Percentiles rank a stretch among this genome's conserved stretches.
Conservation (phyloP, 2,888 invertebrate genomes). For the Syrphus vitripennis region DNA sequence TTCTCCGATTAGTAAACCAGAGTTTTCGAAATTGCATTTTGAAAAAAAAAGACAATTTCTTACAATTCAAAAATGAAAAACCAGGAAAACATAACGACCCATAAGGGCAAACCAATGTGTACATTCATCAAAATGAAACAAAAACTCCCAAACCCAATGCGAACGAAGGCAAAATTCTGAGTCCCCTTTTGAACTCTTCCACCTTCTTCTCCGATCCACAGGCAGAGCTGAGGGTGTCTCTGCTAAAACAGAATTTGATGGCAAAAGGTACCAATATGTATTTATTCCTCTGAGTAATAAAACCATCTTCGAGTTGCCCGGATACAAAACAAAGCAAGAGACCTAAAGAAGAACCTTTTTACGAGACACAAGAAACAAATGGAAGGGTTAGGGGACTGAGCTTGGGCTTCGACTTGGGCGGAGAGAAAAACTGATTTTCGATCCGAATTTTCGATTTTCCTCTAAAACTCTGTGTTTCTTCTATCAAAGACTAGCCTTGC, state of each 20-base stretch:
- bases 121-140: slow-evolving; percentile 21
- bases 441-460: slow-evolving; percentile 47
- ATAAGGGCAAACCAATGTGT: slow-evolving; percentile 21
- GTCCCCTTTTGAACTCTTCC: slow-evolving; percentile 37
- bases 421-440: slow-evolving; percentile 56
- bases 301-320: slow-evolving; percentile 43
- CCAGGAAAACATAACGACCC: slow-evolving; percentile 36
- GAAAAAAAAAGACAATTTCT: neutral
- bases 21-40: neutral
- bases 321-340: slow-evolving; percentile 33
- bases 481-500: neutral
- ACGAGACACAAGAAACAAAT: slow-evolving; percentile 25
- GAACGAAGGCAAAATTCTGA: slow-evolving; percentile 33
- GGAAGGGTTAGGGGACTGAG: neutral
- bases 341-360: slow-evolving; percentile 13
- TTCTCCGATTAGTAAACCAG: neutral
- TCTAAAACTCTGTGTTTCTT: neutral
- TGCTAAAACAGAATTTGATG: slow-evolving; percentile 7
- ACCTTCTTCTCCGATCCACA: neutral
- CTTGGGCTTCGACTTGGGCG: neutral
- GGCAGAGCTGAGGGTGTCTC: neutral
- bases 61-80: slow-evolving; percentile 25
- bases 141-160: slow-evolving; percentile 19
- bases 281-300: slow-evolving; percentile 42
- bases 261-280: slow-evolving; percentile 44